These are phyloP conservation scores for Ciconia stormi DNA, from an alignment of 2,113 vertebrate species.

Conservation along the genomic window DNA sequence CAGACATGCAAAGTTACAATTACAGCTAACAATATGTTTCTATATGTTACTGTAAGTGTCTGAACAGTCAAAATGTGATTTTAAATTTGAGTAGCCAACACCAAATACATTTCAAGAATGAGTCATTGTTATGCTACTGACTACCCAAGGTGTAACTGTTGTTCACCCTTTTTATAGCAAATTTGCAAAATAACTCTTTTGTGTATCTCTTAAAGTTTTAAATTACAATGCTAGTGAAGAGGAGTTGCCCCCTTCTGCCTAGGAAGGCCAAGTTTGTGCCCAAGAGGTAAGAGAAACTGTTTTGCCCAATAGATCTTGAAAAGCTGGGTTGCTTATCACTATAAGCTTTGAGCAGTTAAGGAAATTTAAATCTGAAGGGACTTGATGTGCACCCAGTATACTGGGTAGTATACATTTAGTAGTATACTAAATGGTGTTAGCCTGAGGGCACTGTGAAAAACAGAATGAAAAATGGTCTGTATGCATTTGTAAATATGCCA, in stretches of 20 bases:
- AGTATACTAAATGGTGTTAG: background rate
- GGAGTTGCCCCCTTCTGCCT: rapidly evolving
- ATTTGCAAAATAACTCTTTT: background rate
- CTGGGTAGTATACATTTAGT: too few relatives aligned
- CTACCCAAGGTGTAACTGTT: rapidly evolving
- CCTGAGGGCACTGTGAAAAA: background rate
- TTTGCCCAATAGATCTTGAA: background rate
- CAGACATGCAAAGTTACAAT: background rate
- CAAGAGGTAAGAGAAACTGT: background rate
- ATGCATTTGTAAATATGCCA: background rate
- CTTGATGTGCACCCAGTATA: background rate
- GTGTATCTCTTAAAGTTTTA: background rate
- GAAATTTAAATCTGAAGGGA: background rate
- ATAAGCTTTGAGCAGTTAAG: background rate
- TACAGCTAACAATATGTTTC: background rate
- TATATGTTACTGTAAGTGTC: background rate
- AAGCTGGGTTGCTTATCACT: background rate
- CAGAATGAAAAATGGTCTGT: background rate
- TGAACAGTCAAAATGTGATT: background rate
- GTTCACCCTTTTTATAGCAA: background rate
- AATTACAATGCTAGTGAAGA: background rate
- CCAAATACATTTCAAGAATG: background rate
- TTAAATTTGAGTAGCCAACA: background rate
- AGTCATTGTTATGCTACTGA: background rate
- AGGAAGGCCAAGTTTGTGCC: background rate